These are phyloP conservation scores for Propithecus perrieri DNA, from an alignment of 2,797 vertebrate genomes.

Conservation along the genomic window DNA sequence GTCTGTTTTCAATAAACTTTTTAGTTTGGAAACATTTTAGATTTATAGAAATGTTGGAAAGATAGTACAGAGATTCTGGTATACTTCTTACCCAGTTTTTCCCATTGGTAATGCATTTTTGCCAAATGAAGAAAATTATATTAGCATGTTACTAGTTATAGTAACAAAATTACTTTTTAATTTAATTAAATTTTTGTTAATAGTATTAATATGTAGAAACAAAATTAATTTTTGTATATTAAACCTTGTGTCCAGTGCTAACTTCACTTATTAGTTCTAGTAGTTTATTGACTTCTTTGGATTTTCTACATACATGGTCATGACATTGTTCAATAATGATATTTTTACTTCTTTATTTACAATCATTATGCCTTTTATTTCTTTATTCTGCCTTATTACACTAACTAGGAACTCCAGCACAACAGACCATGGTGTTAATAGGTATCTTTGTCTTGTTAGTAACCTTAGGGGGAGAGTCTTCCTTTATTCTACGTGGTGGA, in stretches of 20 bases:
- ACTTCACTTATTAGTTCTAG: not conserved
- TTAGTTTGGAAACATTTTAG: not conserved
- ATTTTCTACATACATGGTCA: not conserved
- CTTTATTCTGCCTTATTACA: not conserved
- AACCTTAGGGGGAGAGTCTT: not conserved
- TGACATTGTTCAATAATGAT: not conserved
- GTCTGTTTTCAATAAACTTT: not conserved
- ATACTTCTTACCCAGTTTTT: not conserved
- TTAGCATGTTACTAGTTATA: not conserved
- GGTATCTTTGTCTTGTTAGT: not conserved
- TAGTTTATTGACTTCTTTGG: not conserved
- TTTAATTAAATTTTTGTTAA: not conserved
- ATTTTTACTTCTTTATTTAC: not conserved
- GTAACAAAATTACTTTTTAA: not conserved
- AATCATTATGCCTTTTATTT: not conserved
- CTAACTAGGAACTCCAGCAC: not conserved
- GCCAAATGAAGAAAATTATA: not conserved
- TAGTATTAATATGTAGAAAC: not conserved
- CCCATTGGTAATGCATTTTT: not conserved
- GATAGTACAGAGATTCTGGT: not conserved
- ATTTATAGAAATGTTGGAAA: not conserved
- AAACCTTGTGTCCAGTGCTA: not conserved
- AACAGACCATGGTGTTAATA: not conserved
- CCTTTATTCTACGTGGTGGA: not conserved
- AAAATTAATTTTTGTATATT: not conserved